Percentiles rank a stretch among this genome's conserved stretches.
Conservation (phyloP, 1,140 invertebrate genomes). For the Ruditapes philippinarum region DNA sequence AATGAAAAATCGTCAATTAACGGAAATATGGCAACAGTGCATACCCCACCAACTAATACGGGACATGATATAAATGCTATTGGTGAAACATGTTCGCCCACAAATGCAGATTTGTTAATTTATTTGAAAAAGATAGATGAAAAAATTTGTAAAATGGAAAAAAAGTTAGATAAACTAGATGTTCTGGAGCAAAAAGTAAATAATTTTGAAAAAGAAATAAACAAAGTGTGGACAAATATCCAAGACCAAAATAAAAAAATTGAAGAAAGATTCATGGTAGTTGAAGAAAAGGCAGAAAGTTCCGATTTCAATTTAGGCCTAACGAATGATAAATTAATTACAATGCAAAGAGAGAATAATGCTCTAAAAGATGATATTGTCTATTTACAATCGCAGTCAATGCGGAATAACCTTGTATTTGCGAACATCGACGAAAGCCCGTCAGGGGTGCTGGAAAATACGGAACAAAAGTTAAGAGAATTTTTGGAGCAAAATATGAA, state of each 20-base stretch:
- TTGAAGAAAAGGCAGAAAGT: not conserved
- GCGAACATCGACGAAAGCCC: not conserved
- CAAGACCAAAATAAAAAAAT: not conserved
- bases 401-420: constrained; percentile 16
- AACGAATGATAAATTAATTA: not conserved
- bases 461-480: not conserved
- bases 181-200: not conserved
- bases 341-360: not conserved
- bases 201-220: not conserved
- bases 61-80: too few relatives aligned
- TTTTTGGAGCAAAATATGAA: constrained; percentile 11
- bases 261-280: not conserved
- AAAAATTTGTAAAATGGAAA: not conserved
- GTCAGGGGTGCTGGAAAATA: not conserved
- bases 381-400: not conserved
- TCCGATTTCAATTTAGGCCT: not conserved
- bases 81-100: too few relatives aligned
- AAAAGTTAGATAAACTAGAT: not conserved
- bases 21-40: too few relatives aligned
- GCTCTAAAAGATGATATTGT: not conserved
- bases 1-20: too few relatives aligned
- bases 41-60: too few relatives aligned
- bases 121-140: not conserved
- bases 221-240: not conserved
- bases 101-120: not conserved